Evolutionary conservation across 2,888 invertebrate genomes (phyloP).

Genomic region (Caenorhabditis sp.): DNA sequence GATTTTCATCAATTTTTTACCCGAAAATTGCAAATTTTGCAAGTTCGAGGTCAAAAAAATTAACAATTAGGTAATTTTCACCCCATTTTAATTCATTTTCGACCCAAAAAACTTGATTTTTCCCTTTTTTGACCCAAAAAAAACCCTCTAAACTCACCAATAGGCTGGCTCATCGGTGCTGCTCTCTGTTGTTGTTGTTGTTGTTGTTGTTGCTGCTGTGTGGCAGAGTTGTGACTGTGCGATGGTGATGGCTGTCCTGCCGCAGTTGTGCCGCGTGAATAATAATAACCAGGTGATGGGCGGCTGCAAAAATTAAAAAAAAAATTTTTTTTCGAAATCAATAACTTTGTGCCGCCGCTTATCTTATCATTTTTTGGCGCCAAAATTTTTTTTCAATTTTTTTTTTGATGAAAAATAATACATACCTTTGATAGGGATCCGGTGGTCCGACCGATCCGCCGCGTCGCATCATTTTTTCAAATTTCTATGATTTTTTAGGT

Average conservation of each 20-base stretch:
- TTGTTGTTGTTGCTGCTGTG: no score
- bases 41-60: no score
- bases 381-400: no score
- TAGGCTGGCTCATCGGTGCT: constrained; percentile 41
- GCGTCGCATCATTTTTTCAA: constrained; percentile 31
- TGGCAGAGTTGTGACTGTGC: constrained; percentile 38
- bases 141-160: constrained; percentile 3
- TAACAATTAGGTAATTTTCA: no score
- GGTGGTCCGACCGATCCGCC: constrained; percentile 43
- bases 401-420: neutral
- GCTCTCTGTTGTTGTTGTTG: constrained; percentile 25
- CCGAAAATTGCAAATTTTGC: no score
- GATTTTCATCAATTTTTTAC: no score
- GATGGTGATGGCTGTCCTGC: constrained; percentile 30
- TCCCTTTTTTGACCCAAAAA: no score
- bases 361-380: neutral
- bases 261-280: constrained; percentile 25
- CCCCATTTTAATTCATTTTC: no score
- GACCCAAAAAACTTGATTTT: no score
- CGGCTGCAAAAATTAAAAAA: constrained; percentile 25
- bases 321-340: constrained; percentile 1
- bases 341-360: neutral
- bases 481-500: neutral
- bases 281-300: constrained; percentile 38
- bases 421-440: constrained; percentile 39